These are phyloP conservation scores for Sternotherus odoratus DNA, from an alignment of 2,797 vertebrate genomes.

Conservation along the genomic window DNA sequence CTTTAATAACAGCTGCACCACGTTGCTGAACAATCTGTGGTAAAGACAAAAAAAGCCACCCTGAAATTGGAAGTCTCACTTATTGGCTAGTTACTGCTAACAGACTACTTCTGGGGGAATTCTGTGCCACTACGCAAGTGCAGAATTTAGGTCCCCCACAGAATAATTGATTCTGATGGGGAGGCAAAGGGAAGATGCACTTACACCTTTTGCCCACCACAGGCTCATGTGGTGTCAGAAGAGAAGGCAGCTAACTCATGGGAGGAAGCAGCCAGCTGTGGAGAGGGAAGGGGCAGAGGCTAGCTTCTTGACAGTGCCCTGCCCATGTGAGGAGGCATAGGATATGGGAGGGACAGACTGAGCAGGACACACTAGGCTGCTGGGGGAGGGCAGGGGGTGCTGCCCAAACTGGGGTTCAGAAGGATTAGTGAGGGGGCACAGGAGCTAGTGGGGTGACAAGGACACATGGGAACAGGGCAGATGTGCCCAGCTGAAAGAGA, in stretches of 20 bases:
- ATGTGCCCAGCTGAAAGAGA: no score
- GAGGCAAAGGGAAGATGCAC: neutral
- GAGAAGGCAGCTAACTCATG: no score
- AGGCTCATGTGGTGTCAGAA: neutral
- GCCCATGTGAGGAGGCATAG: neutral
- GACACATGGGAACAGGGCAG: no score
- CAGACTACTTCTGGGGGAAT: neutral
- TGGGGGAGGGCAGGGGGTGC: neutral
- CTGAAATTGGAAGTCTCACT: no score
- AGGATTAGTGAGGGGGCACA: neutral
- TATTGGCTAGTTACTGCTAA: neutral
- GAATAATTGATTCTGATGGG: no score
- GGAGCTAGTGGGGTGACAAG: neutral
- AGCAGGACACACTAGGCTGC: neutral
- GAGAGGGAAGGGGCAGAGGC: neutral
- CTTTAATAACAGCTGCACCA: conserved; percentile 95
- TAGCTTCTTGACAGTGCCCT: neutral
- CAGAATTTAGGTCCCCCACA: no score
- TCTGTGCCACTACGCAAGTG: neutral
- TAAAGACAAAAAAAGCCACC: neutral
- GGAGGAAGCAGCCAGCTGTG: neutral
- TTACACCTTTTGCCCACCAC: neutral
- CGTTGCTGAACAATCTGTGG: conserved; percentile 93
- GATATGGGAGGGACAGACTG: neutral
- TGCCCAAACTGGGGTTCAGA: no score